A percentile compares a stretch with the other conserved stretches of the same genome.
Conservation (phyloP, 2,888 invertebrate species). For the Eupeodes luniger region DNA sequence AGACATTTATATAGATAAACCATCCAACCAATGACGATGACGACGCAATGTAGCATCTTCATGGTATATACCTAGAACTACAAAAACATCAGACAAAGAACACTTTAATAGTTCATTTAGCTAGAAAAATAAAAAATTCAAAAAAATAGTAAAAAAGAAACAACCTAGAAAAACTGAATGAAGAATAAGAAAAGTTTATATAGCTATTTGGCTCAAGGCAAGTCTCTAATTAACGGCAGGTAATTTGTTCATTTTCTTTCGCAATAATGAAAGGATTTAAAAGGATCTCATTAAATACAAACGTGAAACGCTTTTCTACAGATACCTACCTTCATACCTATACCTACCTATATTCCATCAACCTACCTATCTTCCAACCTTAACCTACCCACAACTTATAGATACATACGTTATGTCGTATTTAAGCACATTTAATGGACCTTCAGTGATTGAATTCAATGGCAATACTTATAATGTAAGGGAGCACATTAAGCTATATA, state of each 20-base stretch:
- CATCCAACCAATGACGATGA: neutral
- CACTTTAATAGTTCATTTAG: slow-evolving; percentile 45
- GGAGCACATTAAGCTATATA: neutral
- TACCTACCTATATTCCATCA: too few relatives aligned
- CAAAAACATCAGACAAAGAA: slow-evolving; percentile 15
- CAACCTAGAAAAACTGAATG: neutral
- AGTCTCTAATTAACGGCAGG: slow-evolving; percentile 51
- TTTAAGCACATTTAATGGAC: slow-evolving; percentile 21
- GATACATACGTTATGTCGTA: neutral
- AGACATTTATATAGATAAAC: neutral
- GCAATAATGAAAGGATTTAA: slow-evolving; percentile 46
- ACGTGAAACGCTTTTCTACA: slow-evolving; percentile 4
- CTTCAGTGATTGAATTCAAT: slow-evolving; percentile 33
- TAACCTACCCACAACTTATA: too few relatives aligned
- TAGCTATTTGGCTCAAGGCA: slow-evolving; percentile 42
- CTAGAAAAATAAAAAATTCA: neutral
- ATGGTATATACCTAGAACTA: neutral
- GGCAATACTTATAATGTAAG: neutral
- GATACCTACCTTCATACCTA: neutral
- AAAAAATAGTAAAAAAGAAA: too few relatives aligned
- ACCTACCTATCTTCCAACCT: too few relatives aligned
- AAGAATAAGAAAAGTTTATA: slow-evolving; percentile 14
- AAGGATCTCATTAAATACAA: slow-evolving; percentile 44
- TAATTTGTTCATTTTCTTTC: slow-evolving; percentile 30
- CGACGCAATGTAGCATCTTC: slow-evolving; percentile 29